Conservation (phyloP, 2,113 vertebrate species). For the Euleptes europaea region DNA sequence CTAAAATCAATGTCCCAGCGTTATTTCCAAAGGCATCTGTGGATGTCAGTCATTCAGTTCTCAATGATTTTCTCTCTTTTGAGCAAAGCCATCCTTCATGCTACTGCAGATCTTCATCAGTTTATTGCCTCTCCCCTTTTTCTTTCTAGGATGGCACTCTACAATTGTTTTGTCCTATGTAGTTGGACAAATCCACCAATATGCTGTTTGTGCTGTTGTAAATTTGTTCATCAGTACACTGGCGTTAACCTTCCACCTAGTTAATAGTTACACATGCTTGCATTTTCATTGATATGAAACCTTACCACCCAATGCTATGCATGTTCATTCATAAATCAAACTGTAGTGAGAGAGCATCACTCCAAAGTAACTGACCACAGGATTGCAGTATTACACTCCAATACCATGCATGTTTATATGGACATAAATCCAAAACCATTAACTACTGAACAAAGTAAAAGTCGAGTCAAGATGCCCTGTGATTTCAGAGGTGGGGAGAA, state of each 20-base stretch:
- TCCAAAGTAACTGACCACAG: no score
- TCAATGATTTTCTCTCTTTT: neutral
- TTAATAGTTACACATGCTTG: neutral
- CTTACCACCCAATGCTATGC: neutral
- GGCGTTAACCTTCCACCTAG: neutral
- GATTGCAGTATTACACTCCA: no score
- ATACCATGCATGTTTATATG: no score
- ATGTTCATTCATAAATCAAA: no score
- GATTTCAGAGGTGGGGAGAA: no score
- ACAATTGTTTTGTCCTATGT: neutral
- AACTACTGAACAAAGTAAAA: no score
- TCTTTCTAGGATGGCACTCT: neutral
- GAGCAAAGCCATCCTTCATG: fast-evolving
- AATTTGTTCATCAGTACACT: neutral
- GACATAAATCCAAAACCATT: no score
- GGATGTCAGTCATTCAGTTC: neutral
- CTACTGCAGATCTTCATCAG: neutral
- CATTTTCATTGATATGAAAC: neutral
- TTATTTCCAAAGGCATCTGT: neutral
- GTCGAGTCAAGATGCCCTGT: no score
- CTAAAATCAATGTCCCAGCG: neutral
- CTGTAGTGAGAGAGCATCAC: no score
- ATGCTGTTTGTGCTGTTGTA: neutral
- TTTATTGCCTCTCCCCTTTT: neutral
- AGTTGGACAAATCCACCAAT: neutral